These are phyloP conservation scores for Mystacornis crossleyi DNA, from an alignment of 2,113 vertebrate species.

Conservation along the genomic window DNA sequence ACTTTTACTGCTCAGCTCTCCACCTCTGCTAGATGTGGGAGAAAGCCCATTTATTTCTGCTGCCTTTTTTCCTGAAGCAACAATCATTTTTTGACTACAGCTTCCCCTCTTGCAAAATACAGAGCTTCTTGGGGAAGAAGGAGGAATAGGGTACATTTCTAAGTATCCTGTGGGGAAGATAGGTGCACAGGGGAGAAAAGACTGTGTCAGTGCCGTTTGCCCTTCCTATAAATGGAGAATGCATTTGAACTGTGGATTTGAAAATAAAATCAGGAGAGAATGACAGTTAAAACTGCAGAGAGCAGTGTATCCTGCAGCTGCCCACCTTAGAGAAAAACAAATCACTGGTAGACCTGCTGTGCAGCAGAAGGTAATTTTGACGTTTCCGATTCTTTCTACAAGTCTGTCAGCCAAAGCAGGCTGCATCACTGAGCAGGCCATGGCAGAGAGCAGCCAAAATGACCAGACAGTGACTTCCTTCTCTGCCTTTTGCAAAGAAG, in stretches of 20 bases:
- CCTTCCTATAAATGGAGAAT: not conserved
- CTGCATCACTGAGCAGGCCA: not conserved
- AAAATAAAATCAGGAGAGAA: not conserved
- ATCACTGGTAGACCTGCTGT: not conserved
- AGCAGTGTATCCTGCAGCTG: not conserved
- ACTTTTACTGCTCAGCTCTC: not conserved
- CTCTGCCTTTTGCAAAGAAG: not conserved
- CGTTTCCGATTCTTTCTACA: not conserved
- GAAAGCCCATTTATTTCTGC: not conserved
- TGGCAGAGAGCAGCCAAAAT: not conserved
- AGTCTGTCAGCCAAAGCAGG: not conserved
- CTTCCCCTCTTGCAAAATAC: not conserved
- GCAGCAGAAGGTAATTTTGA: not conserved
- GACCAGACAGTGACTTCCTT: not conserved
- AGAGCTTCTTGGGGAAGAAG: not conserved
- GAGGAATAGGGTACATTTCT: not conserved
- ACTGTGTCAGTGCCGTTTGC: accelerated
- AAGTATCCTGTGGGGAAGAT: not conserved
- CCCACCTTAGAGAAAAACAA: not conserved
- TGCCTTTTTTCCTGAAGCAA: not conserved
- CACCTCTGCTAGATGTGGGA: not conserved
- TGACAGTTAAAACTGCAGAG: not conserved
- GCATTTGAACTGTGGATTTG: not conserved
- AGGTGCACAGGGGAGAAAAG: not conserved
- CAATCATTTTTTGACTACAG: not conserved